These are phyloP conservation scores for Dolichallabes microphthalmus DNA, from an alignment of 2,113 vertebrate species.

Conservation along the genomic window DNA sequence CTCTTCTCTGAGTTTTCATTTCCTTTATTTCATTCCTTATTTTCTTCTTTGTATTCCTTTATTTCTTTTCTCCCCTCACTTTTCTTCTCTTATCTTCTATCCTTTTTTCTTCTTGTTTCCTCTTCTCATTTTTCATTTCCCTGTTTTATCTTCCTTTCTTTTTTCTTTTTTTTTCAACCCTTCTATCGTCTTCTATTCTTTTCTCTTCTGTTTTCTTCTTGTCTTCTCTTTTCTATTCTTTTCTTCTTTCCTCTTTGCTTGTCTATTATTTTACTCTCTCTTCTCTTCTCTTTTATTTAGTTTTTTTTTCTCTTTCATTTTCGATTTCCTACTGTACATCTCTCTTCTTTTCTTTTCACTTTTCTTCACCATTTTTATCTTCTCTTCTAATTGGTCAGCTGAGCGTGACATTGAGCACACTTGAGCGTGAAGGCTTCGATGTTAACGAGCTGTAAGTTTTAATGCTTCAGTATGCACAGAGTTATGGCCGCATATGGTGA, in stretches of 20 bases:
- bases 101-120: not conserved
- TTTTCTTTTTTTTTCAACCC: too few species aligned
- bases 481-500: not conserved
- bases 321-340: not conserved
- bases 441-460: not conserved
- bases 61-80: not conserved
- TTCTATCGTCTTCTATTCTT: not conserved
- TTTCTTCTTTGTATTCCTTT: not conserved
- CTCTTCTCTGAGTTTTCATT: too few species aligned
- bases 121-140: not conserved
- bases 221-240: too few species aligned
- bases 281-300: not conserved
- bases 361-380: not conserved
- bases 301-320: not conserved
- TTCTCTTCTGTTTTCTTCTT: not conserved
- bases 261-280: too few species aligned
- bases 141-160: not conserved
- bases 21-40: too few species aligned
- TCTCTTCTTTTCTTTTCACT: not conserved
- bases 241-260: not conserved
- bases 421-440: not conserved
- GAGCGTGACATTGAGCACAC: not conserved
- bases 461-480: slow-evolving; percentile 19
- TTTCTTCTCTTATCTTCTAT: not conserved
- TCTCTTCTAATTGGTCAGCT: not conserved